Percentiles rank a stretch among this genome's conserved stretches.
phyloP scores from a whole-genome alignment of 2,113 vertebrate genomes.

The Epinephelus lanceolatus region DNA sequence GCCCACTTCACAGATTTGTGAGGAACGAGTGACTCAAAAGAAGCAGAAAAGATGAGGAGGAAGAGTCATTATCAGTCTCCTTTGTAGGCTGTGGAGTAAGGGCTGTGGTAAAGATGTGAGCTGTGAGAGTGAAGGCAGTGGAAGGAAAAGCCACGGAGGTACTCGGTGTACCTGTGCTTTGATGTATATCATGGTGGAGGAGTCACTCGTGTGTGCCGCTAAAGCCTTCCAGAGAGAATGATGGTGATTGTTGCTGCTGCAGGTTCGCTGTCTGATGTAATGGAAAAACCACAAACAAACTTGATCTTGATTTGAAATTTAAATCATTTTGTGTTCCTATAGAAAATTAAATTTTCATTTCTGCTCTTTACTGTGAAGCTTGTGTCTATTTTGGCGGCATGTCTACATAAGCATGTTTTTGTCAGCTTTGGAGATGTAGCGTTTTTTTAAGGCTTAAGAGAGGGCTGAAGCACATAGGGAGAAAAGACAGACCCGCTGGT shows the following conservation, averaged over 20 bases:
- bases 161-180: background rate
- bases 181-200: background rate
- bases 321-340: background rate
- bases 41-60: slow-evolving; percentile 27
- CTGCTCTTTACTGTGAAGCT: background rate
- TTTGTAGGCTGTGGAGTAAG: background rate
- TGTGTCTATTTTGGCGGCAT: no score
- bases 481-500: no score
- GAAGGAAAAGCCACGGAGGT: background rate
- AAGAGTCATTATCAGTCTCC: slow-evolving; percentile 12
- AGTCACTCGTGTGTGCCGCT: no score
- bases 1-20: slow-evolving; percentile 78
- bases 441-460: no score
- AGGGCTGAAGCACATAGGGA: no score
- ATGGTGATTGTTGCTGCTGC: no score
- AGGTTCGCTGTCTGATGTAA: no score
- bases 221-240: no score
- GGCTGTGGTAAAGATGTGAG: background rate
- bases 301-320: no score
- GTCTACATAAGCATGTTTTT: no score
- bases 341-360: background rate
- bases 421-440: no score
- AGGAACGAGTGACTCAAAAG: slow-evolving; percentile 78
- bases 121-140: background rate
- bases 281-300: no score